phyloP scores from a whole-genome alignment of 2,797 vertebrate genomes.

The Alectoris magna region DNA sequence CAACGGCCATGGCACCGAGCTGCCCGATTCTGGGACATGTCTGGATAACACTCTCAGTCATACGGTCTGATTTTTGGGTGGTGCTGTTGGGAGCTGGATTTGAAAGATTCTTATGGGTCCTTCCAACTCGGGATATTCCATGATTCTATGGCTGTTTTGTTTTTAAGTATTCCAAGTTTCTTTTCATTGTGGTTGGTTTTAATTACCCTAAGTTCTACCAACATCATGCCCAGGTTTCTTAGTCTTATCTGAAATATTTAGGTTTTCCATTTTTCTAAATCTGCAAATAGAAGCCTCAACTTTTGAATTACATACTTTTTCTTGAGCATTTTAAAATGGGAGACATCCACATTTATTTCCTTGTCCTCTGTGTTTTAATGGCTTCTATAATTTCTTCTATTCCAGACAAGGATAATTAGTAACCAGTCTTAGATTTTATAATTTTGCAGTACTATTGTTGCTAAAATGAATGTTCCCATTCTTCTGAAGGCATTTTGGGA shows the following conservation, averaged over 20 bases:
- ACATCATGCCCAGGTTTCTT: not conserved
- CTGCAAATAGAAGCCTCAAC: not conserved
- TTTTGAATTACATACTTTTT: not conserved
- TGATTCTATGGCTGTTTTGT: not conserved
- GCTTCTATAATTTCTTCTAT: constrained; percentile 1
- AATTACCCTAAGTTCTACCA: not conserved
- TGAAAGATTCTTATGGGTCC: too few species aligned
- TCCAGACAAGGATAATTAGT: constrained; percentile 44
- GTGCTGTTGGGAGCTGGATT: too few species aligned
- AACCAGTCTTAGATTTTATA: not conserved
- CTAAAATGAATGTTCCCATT: not conserved
- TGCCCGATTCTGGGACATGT: too few species aligned
- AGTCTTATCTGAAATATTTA: not conserved
- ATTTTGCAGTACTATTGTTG: constrained; percentile 23
- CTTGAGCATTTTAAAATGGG: not conserved
- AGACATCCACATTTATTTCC: constrained; percentile 11
- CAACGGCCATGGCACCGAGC: too few species aligned
- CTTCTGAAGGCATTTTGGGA: not conserved
- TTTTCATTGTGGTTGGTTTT: not conserved
- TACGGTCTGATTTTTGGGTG: too few species aligned
- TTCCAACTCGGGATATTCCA: too few species aligned
- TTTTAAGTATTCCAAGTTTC: not conserved
- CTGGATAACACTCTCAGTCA: too few species aligned
- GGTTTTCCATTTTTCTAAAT: not conserved
- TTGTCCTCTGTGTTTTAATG: constrained; percentile 15